phyloP scores from a whole-genome alignment of 1,140 invertebrate genomes.

The Drosophila mayri region DNA sequence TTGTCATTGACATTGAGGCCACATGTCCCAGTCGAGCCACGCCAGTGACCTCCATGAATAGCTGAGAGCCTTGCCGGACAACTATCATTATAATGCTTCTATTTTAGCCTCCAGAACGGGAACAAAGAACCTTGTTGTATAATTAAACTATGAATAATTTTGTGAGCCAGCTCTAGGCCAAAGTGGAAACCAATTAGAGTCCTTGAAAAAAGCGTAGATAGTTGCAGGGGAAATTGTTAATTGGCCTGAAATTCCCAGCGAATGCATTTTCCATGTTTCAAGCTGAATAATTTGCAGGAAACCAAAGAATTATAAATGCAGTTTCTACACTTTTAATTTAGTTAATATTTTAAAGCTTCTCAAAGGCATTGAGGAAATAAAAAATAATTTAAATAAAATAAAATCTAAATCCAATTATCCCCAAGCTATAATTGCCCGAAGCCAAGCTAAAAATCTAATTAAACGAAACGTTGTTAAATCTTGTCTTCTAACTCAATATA shows the following conservation, averaged over 20 bases:
- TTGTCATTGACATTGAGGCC: constrained; percentile 48
- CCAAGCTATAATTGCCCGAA: background rate
- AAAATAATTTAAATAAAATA: background rate
- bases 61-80: constrained; percentile 4
- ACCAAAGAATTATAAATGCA: too few relatives aligned
- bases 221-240: background rate
- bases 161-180: background rate
- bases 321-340: background rate
- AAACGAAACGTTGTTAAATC: constrained; percentile 19
- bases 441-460: constrained; percentile 39
- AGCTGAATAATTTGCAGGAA: background rate
- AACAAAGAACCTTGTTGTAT: constrained; percentile 18
- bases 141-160: constrained; percentile 34
- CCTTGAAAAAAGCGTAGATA: constrained; percentile 4
- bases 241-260: background rate
- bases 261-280: background rate
- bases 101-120: constrained; percentile 2
- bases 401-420: constrained; percentile 9
- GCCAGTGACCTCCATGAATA: constrained; percentile 31
- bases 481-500: constrained; percentile 25
- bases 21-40: constrained; percentile 26
- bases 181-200: constrained; percentile 17
- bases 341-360: background rate
- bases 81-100: constrained; percentile 16
- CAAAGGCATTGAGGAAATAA: too few relatives aligned